These are phyloP conservation scores for Poliocrania exsul DNA, from an alignment of 2,797 vertebrate species.

Conservation along the genomic window DNA sequence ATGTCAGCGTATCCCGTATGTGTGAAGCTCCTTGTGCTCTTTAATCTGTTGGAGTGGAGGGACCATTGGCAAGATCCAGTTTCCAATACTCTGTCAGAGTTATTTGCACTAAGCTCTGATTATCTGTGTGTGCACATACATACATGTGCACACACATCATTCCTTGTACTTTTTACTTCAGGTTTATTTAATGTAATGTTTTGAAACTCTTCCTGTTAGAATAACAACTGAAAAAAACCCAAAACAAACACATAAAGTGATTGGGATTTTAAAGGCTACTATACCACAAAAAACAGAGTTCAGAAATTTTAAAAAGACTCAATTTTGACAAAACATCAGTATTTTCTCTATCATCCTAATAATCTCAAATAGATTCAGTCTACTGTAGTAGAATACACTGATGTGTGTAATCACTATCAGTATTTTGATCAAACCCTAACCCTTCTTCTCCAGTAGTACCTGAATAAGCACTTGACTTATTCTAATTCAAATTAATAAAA, in stretches of 20 bases:
- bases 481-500: not conserved
- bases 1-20: not conserved
- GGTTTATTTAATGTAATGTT: not conserved
- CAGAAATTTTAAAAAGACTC: not conserved
- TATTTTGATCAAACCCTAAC: not conserved
- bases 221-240: not conserved
- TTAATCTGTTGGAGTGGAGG: not conserved
- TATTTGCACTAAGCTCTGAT: not conserved
- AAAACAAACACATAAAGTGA: not conserved
- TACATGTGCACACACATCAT: fast-evolving
- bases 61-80: not conserved
- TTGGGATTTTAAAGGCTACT: not conserved
- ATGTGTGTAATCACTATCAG: not conserved
- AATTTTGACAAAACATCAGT: not conserved
- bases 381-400: not conserved
- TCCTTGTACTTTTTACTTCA: not conserved
- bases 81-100: not conserved
- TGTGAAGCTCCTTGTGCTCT: not conserved
- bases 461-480: fast-evolving
- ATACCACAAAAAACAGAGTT: not conserved
- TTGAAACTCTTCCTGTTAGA: not conserved
- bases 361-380: not conserved
- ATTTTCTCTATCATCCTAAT: not conserved
- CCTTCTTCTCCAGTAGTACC: not conserved
- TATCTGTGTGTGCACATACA: not conserved